A percentile compares a stretch with the other conserved stretches of the same genome.
These are phyloP conservation scores for Microctenopoma steveboyesi DNA, from an alignment of 2,797 vertebrate species.

Conservation along the genomic window DNA sequence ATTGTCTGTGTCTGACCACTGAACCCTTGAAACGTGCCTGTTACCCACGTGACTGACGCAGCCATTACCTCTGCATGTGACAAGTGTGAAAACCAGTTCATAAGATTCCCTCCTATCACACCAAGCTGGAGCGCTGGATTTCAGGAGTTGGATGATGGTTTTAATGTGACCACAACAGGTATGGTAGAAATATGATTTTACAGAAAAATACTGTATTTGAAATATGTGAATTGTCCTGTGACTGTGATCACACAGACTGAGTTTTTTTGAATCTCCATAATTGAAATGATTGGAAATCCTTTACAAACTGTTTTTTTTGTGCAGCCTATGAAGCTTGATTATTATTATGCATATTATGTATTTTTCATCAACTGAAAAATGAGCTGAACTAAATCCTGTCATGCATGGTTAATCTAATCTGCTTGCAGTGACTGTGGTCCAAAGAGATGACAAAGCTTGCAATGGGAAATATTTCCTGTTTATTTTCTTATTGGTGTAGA, in stretches of 20 bases:
- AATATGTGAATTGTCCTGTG: not conserved
- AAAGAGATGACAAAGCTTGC: constrained; percentile 13
- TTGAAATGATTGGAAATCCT: constrained; percentile 40
- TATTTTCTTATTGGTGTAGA: not conserved
- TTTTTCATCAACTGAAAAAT: constrained; percentile 42
- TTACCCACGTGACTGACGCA: not conserved
- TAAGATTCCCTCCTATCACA: not conserved
- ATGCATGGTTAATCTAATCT: constrained; percentile 21
- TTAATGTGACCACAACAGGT: constrained; percentile 30
- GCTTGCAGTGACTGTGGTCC: constrained; percentile 11
- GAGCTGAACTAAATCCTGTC: constrained; percentile 40
- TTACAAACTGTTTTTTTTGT: constrained; percentile 12
- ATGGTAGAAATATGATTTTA: not conserved
- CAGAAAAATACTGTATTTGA: not conserved
- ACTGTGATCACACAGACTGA: constrained; percentile 13
- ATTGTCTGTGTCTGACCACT: constrained; percentile 8
- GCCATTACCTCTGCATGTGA: not conserved
- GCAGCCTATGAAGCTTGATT: not conserved
- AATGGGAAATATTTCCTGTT: not conserved
- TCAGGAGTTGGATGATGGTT: constrained; percentile 15
- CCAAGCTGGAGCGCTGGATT: not conserved
- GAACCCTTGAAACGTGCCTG: not conserved
- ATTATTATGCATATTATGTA: constrained; percentile 12
- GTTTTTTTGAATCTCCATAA: constrained; percentile 21
- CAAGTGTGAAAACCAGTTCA: not conserved